Evolutionary conservation across 2,113 vertebrate species (phyloP).

Genomic region (Neoarius graeffei): DNA sequence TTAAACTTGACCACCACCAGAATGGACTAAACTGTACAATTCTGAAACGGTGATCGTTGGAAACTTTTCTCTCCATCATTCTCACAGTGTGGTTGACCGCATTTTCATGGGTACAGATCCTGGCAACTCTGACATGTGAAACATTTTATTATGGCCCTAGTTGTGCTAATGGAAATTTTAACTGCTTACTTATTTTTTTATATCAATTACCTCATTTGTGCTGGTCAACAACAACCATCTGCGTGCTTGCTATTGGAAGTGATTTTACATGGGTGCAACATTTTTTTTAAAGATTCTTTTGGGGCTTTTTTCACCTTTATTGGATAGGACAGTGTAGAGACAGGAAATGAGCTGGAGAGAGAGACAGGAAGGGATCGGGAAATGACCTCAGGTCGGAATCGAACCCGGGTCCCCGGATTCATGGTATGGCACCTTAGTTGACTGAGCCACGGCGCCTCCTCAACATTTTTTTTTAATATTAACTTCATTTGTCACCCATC

Average conservation of each 20-base stretch:
- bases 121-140: background rate
- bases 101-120: background rate
- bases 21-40: background rate
- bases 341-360: no score
- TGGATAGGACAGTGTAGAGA: no score
- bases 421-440: no score
- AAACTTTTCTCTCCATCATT: background rate
- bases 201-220: background rate
- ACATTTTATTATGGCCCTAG: background rate
- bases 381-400: no score
- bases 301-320: no score
- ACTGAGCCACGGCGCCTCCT: no score
- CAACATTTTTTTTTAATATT: background rate
- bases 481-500: background rate
- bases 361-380: no score
- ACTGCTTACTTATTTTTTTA: background rate
- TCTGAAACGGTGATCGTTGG: background rate
- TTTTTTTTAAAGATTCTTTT: no score
- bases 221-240: background rate
- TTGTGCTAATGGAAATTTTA: background rate
- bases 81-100: background rate
- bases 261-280: background rate
- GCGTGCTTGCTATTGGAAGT: background rate
- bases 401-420: no score
- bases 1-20: background rate